Evolutionary conservation across 2,797 vertebrate species (phyloP).

Genomic region (Lindbergichthys nudifrons): DNA sequence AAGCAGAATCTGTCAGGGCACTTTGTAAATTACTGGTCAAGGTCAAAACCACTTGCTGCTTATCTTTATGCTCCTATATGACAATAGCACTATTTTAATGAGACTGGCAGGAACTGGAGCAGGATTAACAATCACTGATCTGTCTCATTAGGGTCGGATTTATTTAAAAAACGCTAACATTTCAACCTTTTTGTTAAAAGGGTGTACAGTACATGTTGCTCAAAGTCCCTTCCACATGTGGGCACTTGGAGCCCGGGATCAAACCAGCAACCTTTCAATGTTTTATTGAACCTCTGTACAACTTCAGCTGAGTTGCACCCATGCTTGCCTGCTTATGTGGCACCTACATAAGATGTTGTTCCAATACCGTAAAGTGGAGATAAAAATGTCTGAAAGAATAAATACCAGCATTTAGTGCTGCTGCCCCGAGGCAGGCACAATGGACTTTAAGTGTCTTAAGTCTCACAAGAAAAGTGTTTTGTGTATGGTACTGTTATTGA

Average conservation of each 20-base stretch:
- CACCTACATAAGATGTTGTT: not conserved
- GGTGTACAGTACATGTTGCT: not conserved
- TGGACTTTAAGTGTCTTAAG: not conserved
- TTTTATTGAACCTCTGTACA: not conserved
- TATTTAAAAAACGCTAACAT: slow-evolving; percentile 19
- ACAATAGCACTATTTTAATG: slow-evolving; percentile 1
- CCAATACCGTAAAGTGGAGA: not conserved
- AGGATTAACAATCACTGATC: slow-evolving; percentile 17
- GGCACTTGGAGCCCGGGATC: not conserved
- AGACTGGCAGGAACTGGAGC: slow-evolving; percentile 1
- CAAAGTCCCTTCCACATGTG: not conserved
- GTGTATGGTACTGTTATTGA: slow-evolving; percentile 1
- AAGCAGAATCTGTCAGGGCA: not conserved
- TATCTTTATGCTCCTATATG: slow-evolving; percentile 13
- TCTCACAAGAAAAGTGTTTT: slow-evolving; percentile 10
- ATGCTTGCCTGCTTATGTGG: slow-evolving; percentile 14
- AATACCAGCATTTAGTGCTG: slow-evolving; percentile 13
- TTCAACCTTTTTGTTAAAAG: not conserved
- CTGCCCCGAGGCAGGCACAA: not conserved
- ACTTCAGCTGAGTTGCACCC: not conserved
- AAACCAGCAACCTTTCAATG: not conserved
- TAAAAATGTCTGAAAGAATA: slow-evolving; percentile 7
- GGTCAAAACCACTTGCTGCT: not conserved
- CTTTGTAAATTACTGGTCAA: slow-evolving; percentile 13
- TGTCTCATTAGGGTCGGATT: slow-evolving; percentile 4